These are phyloP conservation scores for Galago senegalensis DNA, from an alignment of 2,797 vertebrate genomes.

Conservation along the genomic window DNA sequence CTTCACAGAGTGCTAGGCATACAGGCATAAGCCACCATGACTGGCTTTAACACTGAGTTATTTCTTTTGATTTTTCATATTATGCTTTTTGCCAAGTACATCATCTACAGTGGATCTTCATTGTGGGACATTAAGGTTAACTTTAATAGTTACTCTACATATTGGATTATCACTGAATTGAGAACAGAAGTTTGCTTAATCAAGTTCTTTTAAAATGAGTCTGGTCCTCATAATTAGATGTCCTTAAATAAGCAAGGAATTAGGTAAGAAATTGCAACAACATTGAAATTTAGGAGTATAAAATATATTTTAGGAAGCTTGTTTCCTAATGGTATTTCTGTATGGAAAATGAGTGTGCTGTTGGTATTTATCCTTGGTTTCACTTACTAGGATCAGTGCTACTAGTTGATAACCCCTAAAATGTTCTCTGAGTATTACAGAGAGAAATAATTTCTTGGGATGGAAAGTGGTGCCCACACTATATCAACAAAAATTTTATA, in stretches of 20 bases:
- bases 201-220: not conserved
- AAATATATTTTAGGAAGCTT: not conserved
- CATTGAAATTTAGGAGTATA: not conserved
- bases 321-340: not conserved
- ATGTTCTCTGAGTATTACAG: constrained; percentile 1
- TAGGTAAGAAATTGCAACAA: not conserved
- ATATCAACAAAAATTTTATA: constrained; percentile 23
- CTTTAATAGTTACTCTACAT: not conserved
- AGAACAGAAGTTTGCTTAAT: constrained; percentile 7
- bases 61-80: constrained; percentile 16
- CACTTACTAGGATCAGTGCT: not conserved
- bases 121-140: not conserved
- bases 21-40: no score
- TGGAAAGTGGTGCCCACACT: not conserved
- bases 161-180: not conserved
- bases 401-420: constrained; percentile 6
- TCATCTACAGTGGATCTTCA: not conserved
- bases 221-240: not conserved
- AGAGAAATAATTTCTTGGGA: constrained; percentile 23
- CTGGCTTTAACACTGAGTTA: constrained; percentile 1
- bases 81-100: not conserved
- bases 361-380: constrained; percentile 22
- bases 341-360: not conserved
- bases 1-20: no score
- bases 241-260: constrained; percentile 51